Evolutionary conservation across 2,888 invertebrate genomes (phyloP), one percentile per base, ranked within the genome.

Genomic region (Ctenicera cuprea): DNA sequence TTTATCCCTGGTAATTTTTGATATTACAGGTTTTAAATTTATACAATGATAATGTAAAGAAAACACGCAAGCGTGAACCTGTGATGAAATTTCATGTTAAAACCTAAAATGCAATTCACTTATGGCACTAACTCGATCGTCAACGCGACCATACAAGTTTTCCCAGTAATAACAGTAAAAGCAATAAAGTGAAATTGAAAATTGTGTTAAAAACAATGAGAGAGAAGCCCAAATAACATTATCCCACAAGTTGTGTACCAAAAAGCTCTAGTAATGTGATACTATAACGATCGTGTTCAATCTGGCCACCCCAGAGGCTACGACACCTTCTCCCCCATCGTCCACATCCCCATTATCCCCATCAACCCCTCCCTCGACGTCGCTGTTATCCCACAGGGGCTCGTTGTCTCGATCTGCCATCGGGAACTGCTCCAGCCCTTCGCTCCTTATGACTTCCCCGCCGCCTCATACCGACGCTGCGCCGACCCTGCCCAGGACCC

Each of bases 391-490:
- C 70, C 85, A 85, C 67, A 82, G 86, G 72, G 86, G 86, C 52
- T 86, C 86, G 62, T 79, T 86, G 71, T 86, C 86, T 71, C 80
- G 85, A 70, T 81, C 85, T 20, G 85, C 86, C 66, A 77, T 86
- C 61, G 87, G 86, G 50, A 87, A 87, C 78, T 86, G 90, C 79
- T 90, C 91, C 76, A 91, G 88, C 80, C 90, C 91, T 68, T 90
- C 90, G 83, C 87, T 90, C 69, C 89, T 90, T 76, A 87, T 90
- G 86, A 87, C 90, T 30, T 83, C 88, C 86, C 79, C 87, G 80
- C 81, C 86, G 85, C 72, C 84, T 77, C 74, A 86, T 85, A 63
- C 86, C 86, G 76, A 89, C 86, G 86, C 89, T 87, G 84, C 89
- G 87, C 37, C 89, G 86, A 1, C 82, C 16, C 72, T 86, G 18